Conservation (phyloP, 2,797 vertebrate genomes). For the Mus minutoides region DNA sequence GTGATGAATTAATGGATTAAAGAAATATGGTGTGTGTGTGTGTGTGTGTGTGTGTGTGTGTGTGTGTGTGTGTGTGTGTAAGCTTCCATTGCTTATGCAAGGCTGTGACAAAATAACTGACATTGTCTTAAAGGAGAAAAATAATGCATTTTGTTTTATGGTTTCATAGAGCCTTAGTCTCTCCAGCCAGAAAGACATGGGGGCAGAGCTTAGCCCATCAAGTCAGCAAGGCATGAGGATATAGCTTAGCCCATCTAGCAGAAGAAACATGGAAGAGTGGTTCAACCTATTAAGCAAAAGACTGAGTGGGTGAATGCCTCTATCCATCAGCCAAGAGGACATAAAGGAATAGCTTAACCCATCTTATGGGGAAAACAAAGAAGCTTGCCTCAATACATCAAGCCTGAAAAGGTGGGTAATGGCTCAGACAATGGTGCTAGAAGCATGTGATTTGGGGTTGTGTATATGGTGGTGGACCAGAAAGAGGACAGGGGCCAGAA, state of each 20-base stretch:
- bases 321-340: neutral
- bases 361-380: neutral
- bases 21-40: neutral
- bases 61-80: neutral
- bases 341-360: neutral
- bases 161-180: neutral
- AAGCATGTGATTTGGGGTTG: neutral
- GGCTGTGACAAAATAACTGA: neutral
- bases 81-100: neutral
- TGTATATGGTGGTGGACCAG: too few species aligned
- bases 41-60: too few species aligned
- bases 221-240: neutral
- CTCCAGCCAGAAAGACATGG: neutral
- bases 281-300: neutral
- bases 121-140: neutral
- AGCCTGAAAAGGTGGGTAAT: neutral
- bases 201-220: rapidly evolving
- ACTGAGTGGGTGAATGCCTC: neutral
- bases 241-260: neutral
- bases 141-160: neutral
- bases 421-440: neutral
- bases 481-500: neutral
- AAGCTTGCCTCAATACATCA: neutral
- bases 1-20: neutral
- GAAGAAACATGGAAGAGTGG: neutral